Evolutionary conservation across 2,797 vertebrate genomes (phyloP).

Genomic region (Catharus ustulatus): DNA sequence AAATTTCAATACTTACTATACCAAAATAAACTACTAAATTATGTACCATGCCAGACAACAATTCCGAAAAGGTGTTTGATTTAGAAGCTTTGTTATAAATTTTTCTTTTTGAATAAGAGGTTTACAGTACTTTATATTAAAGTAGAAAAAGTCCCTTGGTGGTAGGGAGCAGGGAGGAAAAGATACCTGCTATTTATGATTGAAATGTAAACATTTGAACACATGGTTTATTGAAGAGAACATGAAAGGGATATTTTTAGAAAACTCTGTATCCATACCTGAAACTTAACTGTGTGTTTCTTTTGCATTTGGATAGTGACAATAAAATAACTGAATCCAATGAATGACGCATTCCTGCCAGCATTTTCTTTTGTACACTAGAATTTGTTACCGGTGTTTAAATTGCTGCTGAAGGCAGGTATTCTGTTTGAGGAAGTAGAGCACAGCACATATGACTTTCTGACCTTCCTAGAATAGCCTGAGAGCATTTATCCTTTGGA

Average conservation of each 20-base stretch:
- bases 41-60: not conserved
- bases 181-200: not conserved
- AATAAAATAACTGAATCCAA: conserved; percentile 26
- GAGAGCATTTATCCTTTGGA: not conserved
- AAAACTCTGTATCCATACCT: not conserved
- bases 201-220: not conserved
- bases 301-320: conserved; percentile 29
- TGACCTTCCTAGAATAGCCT: not conserved
- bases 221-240: not conserved
- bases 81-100: not conserved
- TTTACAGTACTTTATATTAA: conserved; percentile 59
- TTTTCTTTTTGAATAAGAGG: conserved; percentile 2
- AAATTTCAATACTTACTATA: not conserved
- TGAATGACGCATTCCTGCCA: not conserved
- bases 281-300: conserved; percentile 33
- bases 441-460: not conserved
- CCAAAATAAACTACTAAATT: not conserved
- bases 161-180: not conserved
- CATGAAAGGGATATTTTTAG: not conserved
- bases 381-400: not conserved
- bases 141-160: not conserved
- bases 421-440: not conserved
- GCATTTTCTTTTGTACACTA: not conserved
- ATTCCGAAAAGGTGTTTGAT: not conserved
- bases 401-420: not conserved